Percentiles rank a stretch among this genome's conserved stretches.
Evolutionary conservation across 2,797 vertebrate genomes (phyloP).

Genomic region (Sebastes hubbsi): DNA sequence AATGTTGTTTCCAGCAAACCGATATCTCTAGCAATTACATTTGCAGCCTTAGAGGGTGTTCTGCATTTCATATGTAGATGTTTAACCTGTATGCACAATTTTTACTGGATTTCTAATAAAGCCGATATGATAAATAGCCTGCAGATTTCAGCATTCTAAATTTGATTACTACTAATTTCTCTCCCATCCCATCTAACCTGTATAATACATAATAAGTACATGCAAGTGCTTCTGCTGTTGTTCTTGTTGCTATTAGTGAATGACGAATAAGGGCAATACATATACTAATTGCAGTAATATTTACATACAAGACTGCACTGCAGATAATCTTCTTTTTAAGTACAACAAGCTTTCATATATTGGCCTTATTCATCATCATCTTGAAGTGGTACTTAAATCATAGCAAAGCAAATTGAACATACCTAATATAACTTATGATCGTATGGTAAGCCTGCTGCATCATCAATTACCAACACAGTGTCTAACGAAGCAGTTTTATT

Average conservation of each 20-base stretch:
- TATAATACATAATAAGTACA: background rate
- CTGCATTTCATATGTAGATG: background rate
- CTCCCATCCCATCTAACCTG: background rate
- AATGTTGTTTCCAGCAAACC: background rate
- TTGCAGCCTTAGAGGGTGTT: background rate
- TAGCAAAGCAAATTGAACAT: background rate
- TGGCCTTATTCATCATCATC: background rate
- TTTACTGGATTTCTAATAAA: background rate
- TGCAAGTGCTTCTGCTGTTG: background rate
- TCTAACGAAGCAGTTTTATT: background rate
- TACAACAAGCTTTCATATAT: background rate
- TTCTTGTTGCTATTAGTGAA: background rate
- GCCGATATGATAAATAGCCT: background rate
- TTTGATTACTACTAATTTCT: background rate
- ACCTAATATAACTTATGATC: background rate
- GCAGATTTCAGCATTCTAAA: background rate
- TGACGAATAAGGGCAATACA: background rate
- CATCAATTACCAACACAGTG: background rate
- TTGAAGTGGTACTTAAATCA: background rate
- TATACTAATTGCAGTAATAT: background rate
- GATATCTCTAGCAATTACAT: background rate
- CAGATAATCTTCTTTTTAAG: background rate
- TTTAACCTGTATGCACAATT: background rate
- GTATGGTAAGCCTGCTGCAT: background rate
- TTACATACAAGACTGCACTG: background rate